These are phyloP conservation scores for Heterochromis multidens DNA, from an alignment of 2,113 vertebrate species.

Conservation along the genomic window DNA sequence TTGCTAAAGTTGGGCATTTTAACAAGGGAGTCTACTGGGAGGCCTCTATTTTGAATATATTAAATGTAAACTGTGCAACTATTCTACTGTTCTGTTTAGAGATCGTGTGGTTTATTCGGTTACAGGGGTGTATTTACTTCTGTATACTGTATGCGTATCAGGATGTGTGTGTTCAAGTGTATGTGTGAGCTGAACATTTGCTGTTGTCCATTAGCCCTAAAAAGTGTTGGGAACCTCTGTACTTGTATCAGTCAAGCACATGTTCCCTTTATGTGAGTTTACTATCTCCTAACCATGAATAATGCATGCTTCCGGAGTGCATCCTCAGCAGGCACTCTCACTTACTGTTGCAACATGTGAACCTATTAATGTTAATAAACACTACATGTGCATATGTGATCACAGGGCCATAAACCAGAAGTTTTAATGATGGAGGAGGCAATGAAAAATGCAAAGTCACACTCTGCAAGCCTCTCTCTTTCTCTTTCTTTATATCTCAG, in stretches of 20 bases:
- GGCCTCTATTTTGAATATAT: background rate
- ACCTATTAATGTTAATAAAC: conserved; percentile 32
- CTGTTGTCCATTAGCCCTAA: background rate
- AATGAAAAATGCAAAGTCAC: conserved; percentile 35
- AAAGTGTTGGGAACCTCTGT: conserved; percentile 1
- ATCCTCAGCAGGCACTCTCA: conserved; percentile 12
- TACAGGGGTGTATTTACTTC: background rate
- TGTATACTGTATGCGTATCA: background rate
- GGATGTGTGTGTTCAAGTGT: background rate
- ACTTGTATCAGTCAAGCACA: conserved; percentile 38
- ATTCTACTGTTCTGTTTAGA: background rate
- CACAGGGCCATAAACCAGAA: background rate
- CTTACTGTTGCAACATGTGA: background rate
- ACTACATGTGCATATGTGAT: conserved; percentile 20
- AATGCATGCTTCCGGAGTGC: conserved; percentile 49
- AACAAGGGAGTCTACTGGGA: background rate
- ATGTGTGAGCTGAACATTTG: background rate
- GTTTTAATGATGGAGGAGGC: background rate
- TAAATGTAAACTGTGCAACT: background rate
- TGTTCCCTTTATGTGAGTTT: conserved; percentile 37
- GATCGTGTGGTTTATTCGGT: background rate
- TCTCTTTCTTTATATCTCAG: background rate
- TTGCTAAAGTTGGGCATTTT: background rate
- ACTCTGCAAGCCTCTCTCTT: background rate
- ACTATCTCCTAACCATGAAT: conserved; percentile 52